These are phyloP conservation scores for Eristalinus aeneus DNA, from an alignment of 2,888 invertebrate genomes.

Conservation along the genomic window DNA sequence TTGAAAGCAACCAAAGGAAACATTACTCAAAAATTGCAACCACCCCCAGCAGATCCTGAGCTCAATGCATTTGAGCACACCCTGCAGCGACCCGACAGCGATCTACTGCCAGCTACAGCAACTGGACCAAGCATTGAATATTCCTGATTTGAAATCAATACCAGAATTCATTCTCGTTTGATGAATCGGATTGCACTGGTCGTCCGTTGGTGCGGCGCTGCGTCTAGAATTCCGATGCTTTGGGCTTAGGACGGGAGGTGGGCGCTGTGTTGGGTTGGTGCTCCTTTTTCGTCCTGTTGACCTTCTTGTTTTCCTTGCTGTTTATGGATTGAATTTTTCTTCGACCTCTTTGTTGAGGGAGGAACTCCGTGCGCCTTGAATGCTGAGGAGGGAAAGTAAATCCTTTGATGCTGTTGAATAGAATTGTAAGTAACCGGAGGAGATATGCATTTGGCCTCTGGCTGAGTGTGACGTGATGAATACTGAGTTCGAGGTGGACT, in stretches of 20 bases:
- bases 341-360: background rate
- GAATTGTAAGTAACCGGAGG: slow-evolving; percentile 1
- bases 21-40: background rate
- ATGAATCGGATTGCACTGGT: slow-evolving; percentile 16
- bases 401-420: slow-evolving; percentile 19
- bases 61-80: background rate
- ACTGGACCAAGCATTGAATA: slow-evolving; percentile 21
- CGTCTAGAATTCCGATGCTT: background rate
- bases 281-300: background rate
- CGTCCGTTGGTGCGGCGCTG: background rate
- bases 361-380: background rate
- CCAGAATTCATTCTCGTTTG: slow-evolving; percentile 12
- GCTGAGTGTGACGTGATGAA: background rate
- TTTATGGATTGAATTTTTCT: background rate
- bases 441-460: background rate
- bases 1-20: background rate
- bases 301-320: background rate
- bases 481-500: background rate
- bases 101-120: background rate
- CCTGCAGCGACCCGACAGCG: background rate
- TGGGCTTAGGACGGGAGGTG: no score
- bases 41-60: background rate
- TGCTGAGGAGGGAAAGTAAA: background rate
- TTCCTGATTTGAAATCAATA: slow-evolving; percentile 38
- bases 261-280: background rate